phyloP scores from a whole-genome alignment of 2,113 vertebrate species.

The Saccopteryx leptura region DNA sequence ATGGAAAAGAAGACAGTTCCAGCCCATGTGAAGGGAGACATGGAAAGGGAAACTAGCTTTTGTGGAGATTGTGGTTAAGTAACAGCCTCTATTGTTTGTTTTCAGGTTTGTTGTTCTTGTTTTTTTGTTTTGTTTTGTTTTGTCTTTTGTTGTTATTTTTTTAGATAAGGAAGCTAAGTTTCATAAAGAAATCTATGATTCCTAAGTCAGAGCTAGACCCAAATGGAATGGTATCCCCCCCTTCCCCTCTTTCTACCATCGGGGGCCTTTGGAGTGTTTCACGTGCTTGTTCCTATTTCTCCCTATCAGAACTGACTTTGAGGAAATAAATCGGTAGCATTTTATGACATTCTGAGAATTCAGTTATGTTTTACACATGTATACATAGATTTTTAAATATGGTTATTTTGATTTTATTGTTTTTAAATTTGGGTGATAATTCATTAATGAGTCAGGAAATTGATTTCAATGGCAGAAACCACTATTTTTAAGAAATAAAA shows the following conservation, averaged over 20 bases:
- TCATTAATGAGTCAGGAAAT: not conserved
- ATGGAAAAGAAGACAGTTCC: not conserved
- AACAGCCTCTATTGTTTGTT: not conserved
- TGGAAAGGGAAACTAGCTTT: not conserved
- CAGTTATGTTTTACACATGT: not conserved
- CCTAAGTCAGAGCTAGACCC: not conserved
- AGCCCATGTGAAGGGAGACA: not conserved
- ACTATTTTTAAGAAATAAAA: not conserved
- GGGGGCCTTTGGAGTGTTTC: not conserved
- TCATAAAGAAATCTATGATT: not conserved
- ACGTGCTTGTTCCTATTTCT: not conserved
- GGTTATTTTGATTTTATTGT: not conserved
- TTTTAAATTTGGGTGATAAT: not conserved
- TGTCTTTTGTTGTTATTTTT: not conserved
- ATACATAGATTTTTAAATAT: not conserved
- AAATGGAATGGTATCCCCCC: not conserved
- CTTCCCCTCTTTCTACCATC: not conserved
- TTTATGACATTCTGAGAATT: not conserved
- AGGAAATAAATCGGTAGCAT: not conserved
- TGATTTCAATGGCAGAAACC: not conserved
- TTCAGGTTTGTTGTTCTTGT: not conserved
- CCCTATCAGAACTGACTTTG: not conserved
- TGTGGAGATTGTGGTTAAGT: not conserved
- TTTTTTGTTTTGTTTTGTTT: no score
- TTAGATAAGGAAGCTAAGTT: not conserved